phyloP scores from a whole-genome alignment of 2,113 vertebrate genomes.

The Megaptera novaeangliae region DNA sequence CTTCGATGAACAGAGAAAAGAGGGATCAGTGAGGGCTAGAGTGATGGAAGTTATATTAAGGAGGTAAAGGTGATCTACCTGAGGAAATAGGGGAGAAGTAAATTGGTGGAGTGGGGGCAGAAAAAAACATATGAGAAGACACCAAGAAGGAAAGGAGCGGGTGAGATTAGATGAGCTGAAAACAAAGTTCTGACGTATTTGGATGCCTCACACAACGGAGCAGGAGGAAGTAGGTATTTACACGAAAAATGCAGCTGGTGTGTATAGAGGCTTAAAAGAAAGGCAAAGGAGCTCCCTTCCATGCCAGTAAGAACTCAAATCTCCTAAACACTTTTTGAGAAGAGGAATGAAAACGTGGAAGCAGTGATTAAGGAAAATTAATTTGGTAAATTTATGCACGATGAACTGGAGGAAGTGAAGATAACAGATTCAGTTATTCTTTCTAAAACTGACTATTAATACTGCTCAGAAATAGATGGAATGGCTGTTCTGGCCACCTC shows the following conservation, averaged over 20 bases:
- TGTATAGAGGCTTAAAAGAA: neutral
- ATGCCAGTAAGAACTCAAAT: neutral
- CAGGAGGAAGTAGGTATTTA: neutral
- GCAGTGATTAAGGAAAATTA: slow-evolving; percentile 11
- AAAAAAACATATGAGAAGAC: neutral
- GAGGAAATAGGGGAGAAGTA: neutral
- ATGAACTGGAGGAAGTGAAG: neutral
- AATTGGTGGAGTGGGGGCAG: too few relatives aligned
- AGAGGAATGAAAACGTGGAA: neutral
- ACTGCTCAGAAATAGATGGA: neutral
- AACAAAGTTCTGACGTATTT: neutral
- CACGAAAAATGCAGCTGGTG: neutral
- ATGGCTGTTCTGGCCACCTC: neutral
- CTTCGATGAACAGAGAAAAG: neutral
- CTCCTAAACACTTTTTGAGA: neutral
- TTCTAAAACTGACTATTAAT: slow-evolving; percentile 14
- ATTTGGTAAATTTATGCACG: neutral
- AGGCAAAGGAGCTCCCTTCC: neutral
- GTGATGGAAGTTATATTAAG: neutral
- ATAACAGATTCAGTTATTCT: slow-evolving; percentile 36
- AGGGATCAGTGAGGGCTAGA: neutral
- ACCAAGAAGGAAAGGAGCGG: neutral
- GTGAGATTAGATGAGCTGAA: neutral
- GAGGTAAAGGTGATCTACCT: neutral
- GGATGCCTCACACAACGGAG: neutral